Base-by-base conservation (phyloP, 2,113 vertebrate species). In the Australoheros scitulus region DNA sequence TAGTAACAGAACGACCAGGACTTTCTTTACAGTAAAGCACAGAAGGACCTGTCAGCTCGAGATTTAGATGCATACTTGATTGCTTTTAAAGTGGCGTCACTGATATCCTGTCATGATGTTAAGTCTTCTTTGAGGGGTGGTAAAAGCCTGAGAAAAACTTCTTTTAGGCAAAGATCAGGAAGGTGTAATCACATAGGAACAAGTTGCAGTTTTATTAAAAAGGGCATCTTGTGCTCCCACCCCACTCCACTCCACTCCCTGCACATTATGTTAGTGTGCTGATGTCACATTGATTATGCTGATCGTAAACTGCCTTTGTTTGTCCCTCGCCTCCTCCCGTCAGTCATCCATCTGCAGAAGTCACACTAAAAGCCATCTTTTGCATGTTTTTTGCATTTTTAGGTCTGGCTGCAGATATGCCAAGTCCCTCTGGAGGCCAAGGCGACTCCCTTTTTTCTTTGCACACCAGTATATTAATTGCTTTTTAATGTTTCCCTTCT, bases 221-320 rank as follows among this genome's bases (percentile, higher is more conserved):
- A 75, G 79, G 87, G 78, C 76, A 65, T 92, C 65, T 79, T 82
- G 82, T 87, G 80, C 26, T 77, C 32, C 80, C 13, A 61, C 63
- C 63, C 77, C 17, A 11, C 87, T 85, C 63, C 72, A 3, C 87
- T 72, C 78, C 82, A 85, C 47, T 88, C 88, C 87, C 83, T 26
- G 18, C 64, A 32, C 93, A 94, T 94, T 90, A 94, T 91, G 93
- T 74, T 52, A 79, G 87, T 77, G 88, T 87, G 88, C 92, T 94
- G 93, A 95, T 96, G 96, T 96, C 96, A 96, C 94, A 96, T 96
- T 94, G 93, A 96, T 96, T 96, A 96, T 96, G 95, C 95, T 92
- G 95, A 91, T 94, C 57, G 61, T 94, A 94, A 94, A 94, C 94
- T 77, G 87, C 89, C 87, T 95, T 96, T 96, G 94, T 96, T 94